Evolutionary conservation across 2,113 vertebrate genomes (phyloP).

Genomic region (Gorsachius goisagi): DNA sequence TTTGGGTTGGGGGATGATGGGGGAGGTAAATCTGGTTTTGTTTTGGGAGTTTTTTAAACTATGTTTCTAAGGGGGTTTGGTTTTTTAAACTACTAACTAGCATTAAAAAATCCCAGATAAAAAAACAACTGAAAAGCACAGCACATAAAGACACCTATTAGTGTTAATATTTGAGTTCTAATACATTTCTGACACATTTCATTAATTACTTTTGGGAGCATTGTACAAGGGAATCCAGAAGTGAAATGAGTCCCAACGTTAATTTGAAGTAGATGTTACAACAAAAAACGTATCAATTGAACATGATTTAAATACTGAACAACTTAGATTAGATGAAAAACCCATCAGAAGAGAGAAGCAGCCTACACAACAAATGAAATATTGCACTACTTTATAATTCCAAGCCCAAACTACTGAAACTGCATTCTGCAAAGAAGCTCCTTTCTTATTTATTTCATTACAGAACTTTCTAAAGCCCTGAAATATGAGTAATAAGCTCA

Average conservation of each 20-base stretch:
- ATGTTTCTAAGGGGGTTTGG: background rate
- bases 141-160: background rate
- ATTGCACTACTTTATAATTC: background rate
- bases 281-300: background rate
- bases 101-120: background rate
- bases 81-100: background rate
- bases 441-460: background rate
- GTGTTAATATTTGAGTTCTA: background rate
- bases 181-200: background rate
- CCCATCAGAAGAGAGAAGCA: background rate
- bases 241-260: background rate
- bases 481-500: background rate
- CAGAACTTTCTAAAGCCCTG: background rate
- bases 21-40: background rate
- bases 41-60: background rate
- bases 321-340: background rate
- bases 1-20: fast-evolving
- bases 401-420: background rate
- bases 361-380: background rate
- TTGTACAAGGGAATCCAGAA: background rate
- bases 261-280: background rate
- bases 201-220: background rate
- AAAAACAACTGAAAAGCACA: background rate
- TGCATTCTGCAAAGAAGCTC: background rate
- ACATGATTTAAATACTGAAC: background rate